Evolutionary conservation across 2,113 vertebrate genomes (phyloP), one percentile per base, ranked within the genome.

Genomic region (Procavia capensis): DNA sequence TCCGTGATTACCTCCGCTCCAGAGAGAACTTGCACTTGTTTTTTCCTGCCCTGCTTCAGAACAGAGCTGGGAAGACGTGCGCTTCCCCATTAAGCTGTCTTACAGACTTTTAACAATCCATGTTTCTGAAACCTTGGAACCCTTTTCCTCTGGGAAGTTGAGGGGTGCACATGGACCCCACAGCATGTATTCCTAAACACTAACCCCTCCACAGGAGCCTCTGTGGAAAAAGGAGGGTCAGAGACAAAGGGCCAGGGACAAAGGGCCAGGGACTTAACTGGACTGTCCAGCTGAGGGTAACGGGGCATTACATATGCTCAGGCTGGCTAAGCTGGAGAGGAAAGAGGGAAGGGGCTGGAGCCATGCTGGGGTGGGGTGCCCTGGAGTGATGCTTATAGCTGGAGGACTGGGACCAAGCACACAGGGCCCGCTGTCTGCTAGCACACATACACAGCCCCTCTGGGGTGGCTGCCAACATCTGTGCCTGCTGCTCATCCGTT

Each of bases 81-180:
- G 43, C 63, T 63, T 85, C 39, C 27, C 39, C 8, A 45, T 16
- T 1, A 4, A 29, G 57, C 57, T 25, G 27, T 39, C n/a, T 19
- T 20, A 41, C 20, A 6, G 17, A 22, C 24, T 70, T 85, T 13
- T 36, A 54, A 34, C 13, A 54, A 45, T 11, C 16, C 36, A 50
- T 1, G 13, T 54, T 83, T 59, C 85, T 34, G 47, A 13, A 11
- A 36, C 41, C 31, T 22, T 25, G 10, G 61, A 68, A 45, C 9
- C 14, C 68, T 24, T 14, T 43, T 20, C 31, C 66, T 10, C 5
- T 0, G 0, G 43, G 34, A 59, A 63, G 34, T 2, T 31, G 6
- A 19, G 14, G 54, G 66, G 6, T 4, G 2, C 8, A 8, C 1
- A 0, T 2, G 25, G n/a, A 11, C 17, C 75, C 36, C 31, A 24